Conservation (phyloP, 1,140 invertebrate species). For the Ganaspis sp. region DNA sequence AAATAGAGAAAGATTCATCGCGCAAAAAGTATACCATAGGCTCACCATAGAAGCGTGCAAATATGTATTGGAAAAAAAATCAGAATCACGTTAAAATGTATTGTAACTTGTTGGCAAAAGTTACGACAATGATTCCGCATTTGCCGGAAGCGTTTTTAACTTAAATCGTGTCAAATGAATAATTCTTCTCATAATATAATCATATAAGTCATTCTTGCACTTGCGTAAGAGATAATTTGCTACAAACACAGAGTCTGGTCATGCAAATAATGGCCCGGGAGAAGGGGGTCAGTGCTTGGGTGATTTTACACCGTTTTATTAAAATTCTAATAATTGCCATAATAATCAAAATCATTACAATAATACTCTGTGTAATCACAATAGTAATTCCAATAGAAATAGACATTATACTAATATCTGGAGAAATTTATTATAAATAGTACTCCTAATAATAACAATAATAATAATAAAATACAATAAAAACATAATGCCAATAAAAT, state of each 20-base stretch:
- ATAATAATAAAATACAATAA: too few species aligned
- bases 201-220: slow-evolving; percentile 69
- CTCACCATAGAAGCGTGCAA: slow-evolving; percentile 73
- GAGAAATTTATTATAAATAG: too few species aligned
- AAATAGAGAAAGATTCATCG: slow-evolving; percentile 57
- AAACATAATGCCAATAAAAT: too few species aligned
- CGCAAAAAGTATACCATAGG: slow-evolving; percentile 65
- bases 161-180: background rate
- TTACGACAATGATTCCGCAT: slow-evolving; percentile 38
- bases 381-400: too few species aligned
- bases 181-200: slow-evolving; percentile 46
- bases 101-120: slow-evolving; percentile 33
- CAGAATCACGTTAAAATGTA: slow-evolving; percentile 29
- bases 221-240: slow-evolving; percentile 73
- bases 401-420: too few species aligned
- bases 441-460: too few species aligned
- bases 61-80: slow-evolving; percentile 49
- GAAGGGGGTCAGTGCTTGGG: slow-evolving; percentile 73
- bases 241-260: slow-evolving; percentile 76
- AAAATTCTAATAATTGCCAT: slow-evolving; percentile 2
- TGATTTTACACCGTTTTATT: slow-evolving; percentile 52
- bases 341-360: background rate
- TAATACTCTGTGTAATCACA: background rate
- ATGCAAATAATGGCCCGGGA: slow-evolving; percentile 76
- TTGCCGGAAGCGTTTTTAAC: slow-evolving; percentile 30